Evolutionary conservation across 1,140 invertebrate species (phyloP).

Genomic region (Ips nitidus): DNA sequence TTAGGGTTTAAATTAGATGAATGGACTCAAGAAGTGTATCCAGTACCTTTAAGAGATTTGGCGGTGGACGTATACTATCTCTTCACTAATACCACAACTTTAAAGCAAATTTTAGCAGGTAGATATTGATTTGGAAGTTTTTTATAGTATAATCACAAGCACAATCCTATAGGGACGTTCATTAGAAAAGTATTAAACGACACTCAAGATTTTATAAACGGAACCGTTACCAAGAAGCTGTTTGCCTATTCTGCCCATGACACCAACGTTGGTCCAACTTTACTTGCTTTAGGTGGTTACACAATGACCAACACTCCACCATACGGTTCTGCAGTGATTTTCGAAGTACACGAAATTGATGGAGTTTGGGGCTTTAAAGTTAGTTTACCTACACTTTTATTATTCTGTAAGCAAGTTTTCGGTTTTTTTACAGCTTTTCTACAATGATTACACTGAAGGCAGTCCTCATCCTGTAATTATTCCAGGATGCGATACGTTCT

Average conservation of each 20-base stretch:
- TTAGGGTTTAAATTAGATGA: neutral
- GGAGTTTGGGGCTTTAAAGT: slow-evolving; percentile 28
- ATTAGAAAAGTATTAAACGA: slow-evolving; percentile 35
- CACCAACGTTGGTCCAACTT: slow-evolving; percentile 23
- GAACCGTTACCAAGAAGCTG: slow-evolving; percentile 25
- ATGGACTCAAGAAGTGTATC: slow-evolving; percentile 3
- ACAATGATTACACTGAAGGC: slow-evolving; percentile 3
- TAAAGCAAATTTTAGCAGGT: neutral
- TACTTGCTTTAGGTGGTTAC: slow-evolving; percentile 21
- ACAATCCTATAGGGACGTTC: slow-evolving; percentile 17
- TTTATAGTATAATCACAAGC: neutral
- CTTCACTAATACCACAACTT: slow-evolving; percentile 9
- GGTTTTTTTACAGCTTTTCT: slow-evolving; percentile 13
- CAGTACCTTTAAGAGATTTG: slow-evolving; percentile 2
- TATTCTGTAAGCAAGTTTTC: neutral
- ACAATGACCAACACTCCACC: slow-evolving; percentile 18
- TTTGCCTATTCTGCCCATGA: slow-evolving; percentile 39
- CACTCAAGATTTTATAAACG: slow-evolving; percentile 16
- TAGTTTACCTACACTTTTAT: neutral
- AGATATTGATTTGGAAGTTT: neutral
- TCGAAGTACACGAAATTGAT: slow-evolving; percentile 33
- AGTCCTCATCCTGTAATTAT: slow-evolving; percentile 12
- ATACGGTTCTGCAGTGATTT: slow-evolving; percentile 28
- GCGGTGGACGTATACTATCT: slow-evolving; percentile 4
- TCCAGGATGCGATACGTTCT: slow-evolving; percentile 13